A percentile compares a stretch with the other conserved stretches of the same genome.
phyloP scores from a whole-genome alignment of 2,888 invertebrate species.

The Drosophila quinaria region DNA sequence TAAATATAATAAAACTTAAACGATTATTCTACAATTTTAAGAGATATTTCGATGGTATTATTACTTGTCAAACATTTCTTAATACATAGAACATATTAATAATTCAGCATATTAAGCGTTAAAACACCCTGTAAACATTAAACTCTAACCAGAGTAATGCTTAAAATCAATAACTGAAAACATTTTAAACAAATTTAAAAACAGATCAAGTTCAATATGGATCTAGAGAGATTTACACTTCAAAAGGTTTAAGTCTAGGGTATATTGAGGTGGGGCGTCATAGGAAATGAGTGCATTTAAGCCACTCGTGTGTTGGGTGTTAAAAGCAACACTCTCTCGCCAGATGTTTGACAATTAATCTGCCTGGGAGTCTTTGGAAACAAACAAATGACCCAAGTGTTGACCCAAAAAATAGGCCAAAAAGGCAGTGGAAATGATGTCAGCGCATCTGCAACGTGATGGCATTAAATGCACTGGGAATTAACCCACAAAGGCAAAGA shows the following conservation, averaged over 20 bases:
- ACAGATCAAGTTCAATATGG: not conserved
- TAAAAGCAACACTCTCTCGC: slow-evolving; percentile 36
- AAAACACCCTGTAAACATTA: not conserved
- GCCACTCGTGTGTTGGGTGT: slow-evolving; percentile 39
- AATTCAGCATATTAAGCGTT: not conserved
- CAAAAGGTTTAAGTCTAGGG: slow-evolving; percentile 12
- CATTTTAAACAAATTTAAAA: not conserved
- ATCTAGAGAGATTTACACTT: not conserved
- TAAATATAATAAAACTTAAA: too few species aligned
- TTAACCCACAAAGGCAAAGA: slow-evolving; percentile 37
- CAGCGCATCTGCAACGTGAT: slow-evolving; percentile 63
- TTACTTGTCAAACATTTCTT: too few species aligned
- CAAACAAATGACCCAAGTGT: slow-evolving; percentile 39
- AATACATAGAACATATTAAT: not conserved
- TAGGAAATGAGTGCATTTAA: slow-evolving; percentile 44
- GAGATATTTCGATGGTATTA: not conserved
- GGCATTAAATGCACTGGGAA: slow-evolving; percentile 63
- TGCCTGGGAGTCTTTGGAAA: slow-evolving; percentile 39
- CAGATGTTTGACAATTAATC: slow-evolving; percentile 63
- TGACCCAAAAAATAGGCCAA: slow-evolving; percentile 43
- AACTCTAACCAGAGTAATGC: not conserved
- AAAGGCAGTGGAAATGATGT: slow-evolving; percentile 52
- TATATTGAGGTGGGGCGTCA: slow-evolving; percentile 23
- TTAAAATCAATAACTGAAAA: not conserved
- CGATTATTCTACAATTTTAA: too few species aligned